Base-by-base conservation (phyloP, 2,113 vertebrate species). In the Setophaga kirtlandii region DNA sequence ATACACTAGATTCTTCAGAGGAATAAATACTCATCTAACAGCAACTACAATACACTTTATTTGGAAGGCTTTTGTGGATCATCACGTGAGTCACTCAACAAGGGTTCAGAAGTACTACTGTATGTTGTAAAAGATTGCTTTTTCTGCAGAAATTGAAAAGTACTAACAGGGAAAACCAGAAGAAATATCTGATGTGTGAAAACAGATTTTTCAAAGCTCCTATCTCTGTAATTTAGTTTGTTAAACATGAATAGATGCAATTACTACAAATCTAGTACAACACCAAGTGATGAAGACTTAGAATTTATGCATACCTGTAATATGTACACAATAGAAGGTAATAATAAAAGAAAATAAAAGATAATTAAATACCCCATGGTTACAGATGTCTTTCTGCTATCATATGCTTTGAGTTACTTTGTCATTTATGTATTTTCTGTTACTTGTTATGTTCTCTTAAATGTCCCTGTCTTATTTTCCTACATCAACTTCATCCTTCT, bases 401-500 rank as follows among this genome's bases (percentile, higher is more conserved):
- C 62, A 24, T 42, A 30, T 73, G 35, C 6, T 59, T 87, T 80
- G 23, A 73, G 22, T 70, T 95, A 47, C 30, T 80, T 50, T 82
- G 50, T 30, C 63, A 75, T 87, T 80, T 42, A 59, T 76, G 6
- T 31, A 39, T 86, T 96, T 94, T 77, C 37, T 83, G 9, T 49
- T 88, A 52, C 59, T 82, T 65, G 27, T 44, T 77, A 62, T 63
- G 30, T 37, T 85, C 59, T 83, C 10, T 86, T 93, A 60, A 76
- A 63, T 60, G 37, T 68, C 56, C 35, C 56, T 77, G 46, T 67
- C 63, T 93, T 87, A 74, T 47, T 87, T 90, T 92, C 27, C 44
- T 90, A n/a, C 24, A 88, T 35, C 50, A 80, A 52, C 20, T 83
- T 85, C 31, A 42, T 68, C 59, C 64, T 91, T 94, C 55, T 94